Base-by-base conservation (phyloP, 2,797 vertebrate genomes). In the Ctenopoma kingsleyae region DNA sequence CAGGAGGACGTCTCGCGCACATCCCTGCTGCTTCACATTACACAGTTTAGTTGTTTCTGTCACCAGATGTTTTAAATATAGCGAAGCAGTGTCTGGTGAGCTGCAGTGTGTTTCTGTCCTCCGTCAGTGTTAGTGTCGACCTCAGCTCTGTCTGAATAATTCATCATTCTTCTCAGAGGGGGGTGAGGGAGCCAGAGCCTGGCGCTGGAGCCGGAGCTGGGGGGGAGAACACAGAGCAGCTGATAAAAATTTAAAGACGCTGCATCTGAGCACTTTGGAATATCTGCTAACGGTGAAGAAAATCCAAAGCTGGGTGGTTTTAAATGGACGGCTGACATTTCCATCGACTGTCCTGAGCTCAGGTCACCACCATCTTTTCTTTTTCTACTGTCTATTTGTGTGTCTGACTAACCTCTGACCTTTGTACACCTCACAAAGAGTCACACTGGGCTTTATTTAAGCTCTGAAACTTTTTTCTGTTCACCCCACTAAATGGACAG, bases 231-330 rank as follows among this genome's bases (percentile, higher is more conserved):
- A 36, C 19, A 38, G 15, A 40, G 56, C 12, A 5, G 35, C 56
- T 74, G 73, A 83, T 87, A 48, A 85, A 87, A 80, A 67, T 71
- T 85, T 80, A 80, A 85, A 53, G 73, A 80, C 13, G 11, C 50
- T 78, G 59, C 60, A 12, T 77, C 32, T 6, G 22, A 75, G 60
- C 46, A 71, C 75, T 77, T 72, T 79, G 46, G 30, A 60, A 55
- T 38, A 52, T 74, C 36, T 76, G 77, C 81, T 76, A 66, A 78
- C 52, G 32, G 16, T 32, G 68, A 55, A 63, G 40, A 75, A 78
- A 73, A 46, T 32, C 20, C 30, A 43, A 47, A 56, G n/a, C 15
- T 48, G 55, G 23, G 44, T 30, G 47, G 17, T 9, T 69, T 72
- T 41, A 54, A 71, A 48, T 30, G 56, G 49, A 72, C 16, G 1